Evolutionary conservation across 2,797 vertebrate genomes (phyloP).

Genomic region (Cyclura pinguis): DNA sequence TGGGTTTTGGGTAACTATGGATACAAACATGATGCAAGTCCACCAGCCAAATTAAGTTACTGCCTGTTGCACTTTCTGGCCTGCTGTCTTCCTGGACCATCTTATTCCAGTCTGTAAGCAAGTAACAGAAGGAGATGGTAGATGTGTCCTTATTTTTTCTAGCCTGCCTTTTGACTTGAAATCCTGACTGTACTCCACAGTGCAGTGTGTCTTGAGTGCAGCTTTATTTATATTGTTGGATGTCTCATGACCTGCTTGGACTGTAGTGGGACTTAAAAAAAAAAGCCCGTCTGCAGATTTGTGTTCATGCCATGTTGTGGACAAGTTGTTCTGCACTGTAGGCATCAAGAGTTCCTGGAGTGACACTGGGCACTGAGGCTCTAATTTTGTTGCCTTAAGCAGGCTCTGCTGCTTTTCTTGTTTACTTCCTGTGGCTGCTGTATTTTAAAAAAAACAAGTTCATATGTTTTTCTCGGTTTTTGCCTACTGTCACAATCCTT

Average conservation of each 20-base stretch:
- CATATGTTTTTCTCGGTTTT: not conserved
- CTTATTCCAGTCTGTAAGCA: conserved; percentile 38
- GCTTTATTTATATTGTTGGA: not conserved
- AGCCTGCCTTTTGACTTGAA: not conserved
- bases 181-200: not conserved
- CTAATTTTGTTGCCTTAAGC: not conserved
- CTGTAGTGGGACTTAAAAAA: not conserved
- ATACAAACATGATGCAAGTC: no score
- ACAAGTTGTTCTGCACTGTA: accelerated
- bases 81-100: not conserved
- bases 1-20: not conserved
- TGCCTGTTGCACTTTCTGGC: no score
- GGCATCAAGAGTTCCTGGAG: not conserved
- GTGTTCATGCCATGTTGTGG: accelerated
- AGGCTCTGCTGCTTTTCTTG: not conserved
- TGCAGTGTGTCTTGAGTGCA: not conserved
- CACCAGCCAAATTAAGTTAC: not conserved
- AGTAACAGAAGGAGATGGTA: not conserved
- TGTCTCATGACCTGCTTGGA: conserved; percentile 12
- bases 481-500: no score
- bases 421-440: not conserved
- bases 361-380: not conserved
- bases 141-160: conserved; percentile 42
- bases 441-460: conserved; percentile 5
- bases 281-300: accelerated